Conservation (phyloP, 92 coral and sea anemone genomes). For the Parazoanthus swiftii region DNA sequence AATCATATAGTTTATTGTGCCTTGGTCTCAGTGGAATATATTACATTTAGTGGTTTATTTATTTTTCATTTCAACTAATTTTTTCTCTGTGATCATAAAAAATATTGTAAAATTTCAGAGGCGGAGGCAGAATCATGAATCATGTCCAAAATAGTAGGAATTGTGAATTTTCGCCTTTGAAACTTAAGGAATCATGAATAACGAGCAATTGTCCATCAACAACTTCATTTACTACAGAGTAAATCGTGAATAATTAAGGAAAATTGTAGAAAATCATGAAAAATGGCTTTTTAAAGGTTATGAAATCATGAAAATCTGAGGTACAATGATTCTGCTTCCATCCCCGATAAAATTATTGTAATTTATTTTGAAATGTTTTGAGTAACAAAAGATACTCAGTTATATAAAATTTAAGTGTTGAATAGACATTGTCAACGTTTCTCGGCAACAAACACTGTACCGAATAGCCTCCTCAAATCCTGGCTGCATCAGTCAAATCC, state of each 20-base stretch:
- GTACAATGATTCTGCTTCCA: no score
- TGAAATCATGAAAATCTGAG: no score
- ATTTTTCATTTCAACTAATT: background rate
- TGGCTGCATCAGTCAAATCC: background rate
- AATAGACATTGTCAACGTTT: background rate
- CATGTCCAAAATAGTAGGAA: no score
- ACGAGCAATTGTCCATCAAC: no score
- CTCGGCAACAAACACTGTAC: background rate
- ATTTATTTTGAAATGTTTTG: background rate
- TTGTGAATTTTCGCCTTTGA: no score
- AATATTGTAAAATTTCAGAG: background rate
- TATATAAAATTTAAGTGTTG: background rate
- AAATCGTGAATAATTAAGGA: no score
- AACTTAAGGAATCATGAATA: no score
- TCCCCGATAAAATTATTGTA: background rate
- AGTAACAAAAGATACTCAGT: background rate
- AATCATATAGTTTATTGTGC: background rate
- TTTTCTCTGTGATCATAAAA: slow-evolving; percentile 1
- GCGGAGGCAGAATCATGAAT: no score
- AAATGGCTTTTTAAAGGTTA: no score
- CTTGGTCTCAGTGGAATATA: background rate
- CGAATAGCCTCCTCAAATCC: background rate
- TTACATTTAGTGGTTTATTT: background rate
- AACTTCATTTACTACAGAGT: no score
- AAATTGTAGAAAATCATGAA: no score